Evolutionary conservation across 35 echinoderm and acorn worm genomes (phyloP).

Genomic region (Lytechinus variegatus): DNA sequence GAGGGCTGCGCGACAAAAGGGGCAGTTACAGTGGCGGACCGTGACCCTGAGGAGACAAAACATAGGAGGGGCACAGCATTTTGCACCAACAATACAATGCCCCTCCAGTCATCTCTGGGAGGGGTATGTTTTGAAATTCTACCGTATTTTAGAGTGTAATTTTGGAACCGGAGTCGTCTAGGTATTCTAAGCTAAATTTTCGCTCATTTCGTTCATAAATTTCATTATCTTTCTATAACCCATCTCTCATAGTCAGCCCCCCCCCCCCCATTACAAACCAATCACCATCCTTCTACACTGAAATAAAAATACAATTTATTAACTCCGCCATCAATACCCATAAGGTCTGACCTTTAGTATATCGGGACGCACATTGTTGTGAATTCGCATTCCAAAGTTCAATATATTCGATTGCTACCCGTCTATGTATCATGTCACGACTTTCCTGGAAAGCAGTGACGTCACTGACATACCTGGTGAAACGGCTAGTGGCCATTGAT

Average conservation of each 20-base stretch:
- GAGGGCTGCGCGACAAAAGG: too few relatives aligned
- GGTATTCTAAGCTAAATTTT: too few relatives aligned
- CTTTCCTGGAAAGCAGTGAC: slow-evolving; percentile 25
- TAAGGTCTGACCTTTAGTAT: background rate
- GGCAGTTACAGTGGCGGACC: too few relatives aligned
- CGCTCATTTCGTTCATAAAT: too few relatives aligned
- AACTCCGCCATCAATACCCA: background rate
- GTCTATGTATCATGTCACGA: background rate
- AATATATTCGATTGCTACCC: background rate
- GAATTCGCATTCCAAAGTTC: background rate
- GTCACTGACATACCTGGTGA: slow-evolving; percentile 43
- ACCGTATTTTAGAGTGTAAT: too few relatives aligned
- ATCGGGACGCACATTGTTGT: background rate
- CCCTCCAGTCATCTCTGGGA: too few relatives aligned
- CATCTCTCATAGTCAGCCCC: background rate
- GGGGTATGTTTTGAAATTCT: too few relatives aligned
- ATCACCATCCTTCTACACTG: background rate
- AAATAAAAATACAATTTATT: slow-evolving; percentile 1
- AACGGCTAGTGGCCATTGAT: slow-evolving; percentile 36
- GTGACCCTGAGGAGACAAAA: too few relatives aligned
- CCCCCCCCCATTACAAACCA: background rate
- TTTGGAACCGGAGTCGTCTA: too few relatives aligned
- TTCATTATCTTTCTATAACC: background rate
- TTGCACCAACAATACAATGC: too few relatives aligned
- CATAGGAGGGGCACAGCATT: too few relatives aligned